These are phyloP conservation scores for Rhineura floridana DNA, from an alignment of 2,113 vertebrate species.

Conservation along the genomic window DNA sequence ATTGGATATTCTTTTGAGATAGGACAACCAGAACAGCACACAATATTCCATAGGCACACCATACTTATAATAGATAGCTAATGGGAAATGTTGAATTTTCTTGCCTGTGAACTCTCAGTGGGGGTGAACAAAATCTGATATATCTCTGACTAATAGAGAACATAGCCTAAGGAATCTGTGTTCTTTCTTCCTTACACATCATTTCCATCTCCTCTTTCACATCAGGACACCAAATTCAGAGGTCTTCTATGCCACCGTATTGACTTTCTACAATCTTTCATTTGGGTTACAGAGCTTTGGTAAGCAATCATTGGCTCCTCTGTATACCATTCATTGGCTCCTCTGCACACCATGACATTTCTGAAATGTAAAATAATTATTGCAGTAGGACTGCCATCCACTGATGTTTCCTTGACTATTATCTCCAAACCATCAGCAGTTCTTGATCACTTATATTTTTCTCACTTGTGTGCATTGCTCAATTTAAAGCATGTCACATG, in stretches of 20 bases:
- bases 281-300: background rate
- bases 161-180: background rate
- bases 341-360: background rate
- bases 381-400: background rate
- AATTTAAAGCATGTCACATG: background rate
- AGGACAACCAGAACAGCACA: background rate
- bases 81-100: background rate
- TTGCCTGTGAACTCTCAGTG: background rate
- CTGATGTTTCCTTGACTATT: background rate
- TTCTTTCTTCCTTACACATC: background rate
- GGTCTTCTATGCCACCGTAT: background rate
- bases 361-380: background rate
- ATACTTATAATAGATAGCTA: background rate
- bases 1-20: background rate
- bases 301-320: background rate
- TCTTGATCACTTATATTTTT: background rate
- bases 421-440: background rate
- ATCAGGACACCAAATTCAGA: background rate
- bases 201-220: background rate
- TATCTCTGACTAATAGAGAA: background rate
- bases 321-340: background rate
- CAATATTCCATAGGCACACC: background rate
- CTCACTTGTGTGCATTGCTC: background rate
- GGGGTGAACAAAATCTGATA: background rate
- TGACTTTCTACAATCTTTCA: background rate